These are phyloP conservation scores for Pseudococcus longispinus DNA, from an alignment of 2,888 invertebrate species.

Conservation along the genomic window DNA sequence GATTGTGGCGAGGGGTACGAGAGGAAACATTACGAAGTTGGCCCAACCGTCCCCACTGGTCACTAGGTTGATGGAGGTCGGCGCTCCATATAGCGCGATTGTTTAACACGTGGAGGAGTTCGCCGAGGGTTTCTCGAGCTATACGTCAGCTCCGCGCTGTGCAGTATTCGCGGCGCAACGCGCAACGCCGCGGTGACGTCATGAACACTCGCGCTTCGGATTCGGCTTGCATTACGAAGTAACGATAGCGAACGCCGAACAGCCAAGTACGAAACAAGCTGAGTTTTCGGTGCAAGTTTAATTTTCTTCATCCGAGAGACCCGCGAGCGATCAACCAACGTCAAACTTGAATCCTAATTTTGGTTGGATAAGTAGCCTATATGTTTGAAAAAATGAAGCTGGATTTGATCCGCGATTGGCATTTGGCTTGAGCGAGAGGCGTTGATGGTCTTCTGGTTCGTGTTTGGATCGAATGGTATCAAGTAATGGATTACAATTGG, in stretches of 20 bases:
- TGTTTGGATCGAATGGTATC: neutral
- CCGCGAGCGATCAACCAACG: neutral
- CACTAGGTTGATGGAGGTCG: slow-evolving; percentile 57
- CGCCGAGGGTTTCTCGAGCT: slow-evolving; percentile 60
- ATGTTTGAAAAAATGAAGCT: neutral
- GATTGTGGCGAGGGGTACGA: slow-evolving; percentile 1
- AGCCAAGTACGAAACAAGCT: neutral
- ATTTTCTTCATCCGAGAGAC: neutral
- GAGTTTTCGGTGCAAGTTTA: neutral
- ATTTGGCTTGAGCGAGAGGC: no score
- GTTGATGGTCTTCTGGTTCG: no score
- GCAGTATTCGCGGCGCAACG: slow-evolving; percentile 15
- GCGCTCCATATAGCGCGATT: slow-evolving; percentile 58
- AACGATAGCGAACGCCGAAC: neutral
- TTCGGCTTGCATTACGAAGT: neutral
- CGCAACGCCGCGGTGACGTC: slow-evolving; percentile 55
- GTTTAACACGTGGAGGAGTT: slow-evolving; percentile 61
- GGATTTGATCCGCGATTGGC: no score
- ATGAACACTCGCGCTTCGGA: neutral
- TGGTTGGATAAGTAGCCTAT: neutral
- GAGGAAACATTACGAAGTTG: slow-evolving; percentile 50
- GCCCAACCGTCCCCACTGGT: slow-evolving; percentile 57
- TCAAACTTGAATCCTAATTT: no score
- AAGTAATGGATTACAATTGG: neutral
- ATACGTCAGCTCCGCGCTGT: slow-evolving; percentile 52